Conservation (phyloP, 2,888 invertebrate species). For the Andrena hattorfiana region DNA sequence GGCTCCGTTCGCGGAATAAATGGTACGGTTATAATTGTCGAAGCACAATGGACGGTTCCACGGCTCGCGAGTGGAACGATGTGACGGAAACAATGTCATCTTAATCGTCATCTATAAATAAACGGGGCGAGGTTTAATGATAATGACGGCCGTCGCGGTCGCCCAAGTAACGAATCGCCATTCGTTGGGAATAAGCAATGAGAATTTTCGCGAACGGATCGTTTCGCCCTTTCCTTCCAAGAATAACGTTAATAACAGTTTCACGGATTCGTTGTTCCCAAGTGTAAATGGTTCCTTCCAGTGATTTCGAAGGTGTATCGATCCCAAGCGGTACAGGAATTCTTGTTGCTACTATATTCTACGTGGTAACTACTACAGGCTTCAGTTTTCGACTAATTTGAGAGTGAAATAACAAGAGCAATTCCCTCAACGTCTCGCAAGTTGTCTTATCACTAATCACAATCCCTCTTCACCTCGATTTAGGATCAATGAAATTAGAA, state of each 20-base stretch:
- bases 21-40: conserved; percentile 61
- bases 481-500: too few species aligned
- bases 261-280: not conserved
- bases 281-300: not conserved
- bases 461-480: too few species aligned
- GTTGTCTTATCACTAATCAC: too few species aligned
- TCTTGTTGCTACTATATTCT: not conserved
- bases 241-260: conserved; percentile 8
- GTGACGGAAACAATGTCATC: conserved; percentile 60
- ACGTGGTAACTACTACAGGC: not conserved
- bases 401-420: too few species aligned
- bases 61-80: conserved; percentile 44
- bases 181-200: conserved; percentile 37
- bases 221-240: not conserved
- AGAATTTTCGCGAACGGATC: conserved; percentile 20
- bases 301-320: not conserved
- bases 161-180: conserved; percentile 10
- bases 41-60: conserved; percentile 44
- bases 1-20: conserved; percentile 59
- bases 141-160: conserved; percentile 45
- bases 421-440: too few species aligned
- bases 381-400: too few species aligned
- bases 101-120: conserved; percentile 59
- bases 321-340: not conserved
- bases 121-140: conserved; percentile 54